Evolutionary conservation across 2,113 vertebrate genomes (phyloP).

Genomic region (Ifrita kowaldi): DNA sequence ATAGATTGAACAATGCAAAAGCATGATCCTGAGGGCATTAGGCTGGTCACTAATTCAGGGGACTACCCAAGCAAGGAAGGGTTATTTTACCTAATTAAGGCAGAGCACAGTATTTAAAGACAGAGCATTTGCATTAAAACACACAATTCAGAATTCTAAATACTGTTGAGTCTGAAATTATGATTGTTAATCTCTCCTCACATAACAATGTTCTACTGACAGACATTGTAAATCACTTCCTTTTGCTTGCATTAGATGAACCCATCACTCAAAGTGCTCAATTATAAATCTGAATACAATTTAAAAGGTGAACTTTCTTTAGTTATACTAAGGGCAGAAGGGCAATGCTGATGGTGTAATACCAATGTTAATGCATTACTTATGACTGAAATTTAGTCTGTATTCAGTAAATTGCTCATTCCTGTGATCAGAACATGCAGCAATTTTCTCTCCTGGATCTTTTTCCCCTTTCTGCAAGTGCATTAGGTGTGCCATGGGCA

Average conservation of each 20-base stretch:
- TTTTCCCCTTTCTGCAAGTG: background rate
- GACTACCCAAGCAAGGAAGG: conserved; percentile 62
- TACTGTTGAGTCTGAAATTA: conserved; percentile 68
- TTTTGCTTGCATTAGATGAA: conserved; percentile 3
- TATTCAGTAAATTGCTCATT: background rate
- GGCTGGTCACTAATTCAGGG: conserved; percentile 55
- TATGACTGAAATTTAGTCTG: background rate
- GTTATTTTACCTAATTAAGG: conserved; percentile 74
- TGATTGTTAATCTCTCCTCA: conserved; percentile 57
- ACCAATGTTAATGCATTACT: background rate
- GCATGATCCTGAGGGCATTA: background rate
- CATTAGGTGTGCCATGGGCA: background rate
- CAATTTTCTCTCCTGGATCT: background rate
- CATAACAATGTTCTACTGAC: conserved; percentile 31
- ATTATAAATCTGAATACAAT: conserved; percentile 13
- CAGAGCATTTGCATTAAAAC: conserved; percentile 64
- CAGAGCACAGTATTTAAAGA: conserved; percentile 56
- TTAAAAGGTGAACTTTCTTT: conserved; percentile 7
- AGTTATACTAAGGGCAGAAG: background rate
- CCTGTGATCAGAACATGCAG: background rate
- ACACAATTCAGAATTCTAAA: conserved; percentile 66
- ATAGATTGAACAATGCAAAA: conserved; percentile 19
- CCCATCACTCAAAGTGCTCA: conserved; percentile 21
- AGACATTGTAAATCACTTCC: conserved; percentile 36
- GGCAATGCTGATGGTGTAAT: background rate